Evolutionary conservation across 2,797 vertebrate genomes (phyloP), one percentile per base, ranked within the genome.

Genomic region (Erpetoichthys calabaricus): DNA sequence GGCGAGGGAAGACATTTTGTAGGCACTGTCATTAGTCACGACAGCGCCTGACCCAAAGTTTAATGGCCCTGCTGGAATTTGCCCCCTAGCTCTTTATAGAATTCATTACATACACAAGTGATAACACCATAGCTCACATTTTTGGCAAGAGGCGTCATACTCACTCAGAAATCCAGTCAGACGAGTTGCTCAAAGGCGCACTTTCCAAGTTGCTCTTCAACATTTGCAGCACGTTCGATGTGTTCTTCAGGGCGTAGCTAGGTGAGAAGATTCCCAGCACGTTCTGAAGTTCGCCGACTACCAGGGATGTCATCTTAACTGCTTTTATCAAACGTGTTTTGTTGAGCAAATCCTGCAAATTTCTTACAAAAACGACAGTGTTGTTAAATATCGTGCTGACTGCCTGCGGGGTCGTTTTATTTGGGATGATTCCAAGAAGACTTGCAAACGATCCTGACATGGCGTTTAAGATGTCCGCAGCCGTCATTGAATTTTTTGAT

Each of bases 81-180:
- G 25, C 25, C 25, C 25, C 25, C 25, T 25, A 25, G 25, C 25
- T 25, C 25, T 25, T 25, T 25, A 25, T 25, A 25, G 2, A 1
- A 25, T 25, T 25, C 25, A 25, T 25, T 25, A 25, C 25, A 25
- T 25, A 25, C 25, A 25, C 25, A 25, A 25, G 25, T 25, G 25
- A 25, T 25, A 25, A 25, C 25, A 25, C 25, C 25, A 25, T 1
- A 25, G 25, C 25, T 25, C 25, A 25, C 25, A 25, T 25, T 25
- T 25, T 25, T 25, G 25, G 25, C 25, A 25, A 25, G 25, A 25
- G 25, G 25, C 25, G 1, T 25, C 41, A 44, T 44, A 75, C 68
- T 67, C 54, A 75, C 73, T 68, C 60, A 55, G 67, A 45, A 10
- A 54, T 53, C 71, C 70, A 73, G 63, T 70, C 68, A 41, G 63